Conservation (phyloP, 1,140 invertebrate genomes). For the Saccostrea glomerata region DNA sequence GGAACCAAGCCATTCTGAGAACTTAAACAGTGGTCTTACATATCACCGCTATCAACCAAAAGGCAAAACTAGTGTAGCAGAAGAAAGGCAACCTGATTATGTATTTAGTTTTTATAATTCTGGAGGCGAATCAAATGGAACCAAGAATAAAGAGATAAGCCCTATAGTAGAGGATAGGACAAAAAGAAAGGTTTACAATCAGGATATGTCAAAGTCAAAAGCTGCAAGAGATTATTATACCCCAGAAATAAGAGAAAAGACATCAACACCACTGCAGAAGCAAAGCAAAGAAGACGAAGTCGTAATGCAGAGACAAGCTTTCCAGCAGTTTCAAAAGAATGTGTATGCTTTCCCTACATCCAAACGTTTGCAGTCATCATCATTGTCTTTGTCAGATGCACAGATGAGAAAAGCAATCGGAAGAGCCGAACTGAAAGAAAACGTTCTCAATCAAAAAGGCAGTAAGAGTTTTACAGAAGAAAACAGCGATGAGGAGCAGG, state of each 20-base stretch:
- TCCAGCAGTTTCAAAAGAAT: too few relatives aligned
- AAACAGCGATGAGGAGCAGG: background rate
- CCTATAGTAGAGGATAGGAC: background rate
- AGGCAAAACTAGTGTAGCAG: background rate
- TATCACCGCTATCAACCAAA: background rate
- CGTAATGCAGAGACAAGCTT: background rate
- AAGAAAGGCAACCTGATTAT: background rate
- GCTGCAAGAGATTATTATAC: background rate
- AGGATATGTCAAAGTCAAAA: background rate
- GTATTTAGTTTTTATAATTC: background rate
- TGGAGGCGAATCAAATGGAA: background rate
- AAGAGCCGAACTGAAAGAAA: background rate
- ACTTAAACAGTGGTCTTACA: background rate
- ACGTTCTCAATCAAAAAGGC: background rate
- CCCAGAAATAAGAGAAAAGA: background rate
- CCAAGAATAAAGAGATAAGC: background rate
- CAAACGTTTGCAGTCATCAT: background rate
- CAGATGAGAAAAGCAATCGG: background rate
- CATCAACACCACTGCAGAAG: background rate
- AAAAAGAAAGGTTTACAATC: background rate
- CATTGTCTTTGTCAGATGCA: background rate
- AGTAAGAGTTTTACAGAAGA: background rate
- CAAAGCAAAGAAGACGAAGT: background rate
- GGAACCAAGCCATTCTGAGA: background rate
- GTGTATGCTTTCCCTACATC: background rate